These are phyloP conservation scores for Plumapathes pennacea DNA, from an alignment of 92 coral and sea anemone species.

Conservation along the genomic window DNA sequence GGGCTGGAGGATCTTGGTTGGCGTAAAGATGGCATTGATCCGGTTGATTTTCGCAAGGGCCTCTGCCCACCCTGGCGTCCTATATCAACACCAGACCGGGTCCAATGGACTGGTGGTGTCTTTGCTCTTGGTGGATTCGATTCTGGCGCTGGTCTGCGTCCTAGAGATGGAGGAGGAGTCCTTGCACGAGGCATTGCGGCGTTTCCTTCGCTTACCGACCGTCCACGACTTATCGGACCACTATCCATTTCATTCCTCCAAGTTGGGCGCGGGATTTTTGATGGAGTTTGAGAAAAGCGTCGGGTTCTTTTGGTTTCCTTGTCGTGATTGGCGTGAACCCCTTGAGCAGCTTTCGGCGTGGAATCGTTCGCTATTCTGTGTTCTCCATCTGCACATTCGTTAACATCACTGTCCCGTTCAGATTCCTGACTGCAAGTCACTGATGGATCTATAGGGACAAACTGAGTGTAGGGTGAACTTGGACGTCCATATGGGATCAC, in stretches of 20 bases:
- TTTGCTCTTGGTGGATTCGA: constrained; percentile 38
- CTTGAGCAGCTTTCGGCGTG: not conserved
- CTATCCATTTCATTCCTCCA: no score
- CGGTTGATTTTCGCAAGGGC: constrained; percentile 18
- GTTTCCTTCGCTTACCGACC: no score
- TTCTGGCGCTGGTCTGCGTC: constrained; percentile 3
- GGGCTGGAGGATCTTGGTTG: constrained; percentile 32
- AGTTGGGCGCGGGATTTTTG: not conserved
- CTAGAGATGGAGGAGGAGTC: constrained; percentile 46
- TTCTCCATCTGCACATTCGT: no score
- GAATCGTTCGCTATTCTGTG: not conserved
- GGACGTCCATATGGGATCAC: constrained; percentile 63
- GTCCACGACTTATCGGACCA: no score
- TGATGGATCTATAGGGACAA: constrained; percentile 26
- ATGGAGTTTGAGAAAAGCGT: not conserved
- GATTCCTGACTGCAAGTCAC: constrained; percentile 6
- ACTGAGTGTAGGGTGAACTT: constrained; percentile 44
- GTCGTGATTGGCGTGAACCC: no score
- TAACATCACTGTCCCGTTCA: no score
- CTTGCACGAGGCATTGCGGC: constrained; percentile 44
- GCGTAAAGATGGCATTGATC: constrained; percentile 16
- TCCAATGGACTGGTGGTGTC: constrained; percentile 55
- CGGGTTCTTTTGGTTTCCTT: not conserved
- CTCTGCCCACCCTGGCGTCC: constrained; percentile 11
- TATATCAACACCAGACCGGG: constrained; percentile 14